Evolutionary conservation across 2,113 vertebrate genomes (phyloP), one percentile per base, ranked within the genome.

Genomic region (Anolis sagrei): DNA sequence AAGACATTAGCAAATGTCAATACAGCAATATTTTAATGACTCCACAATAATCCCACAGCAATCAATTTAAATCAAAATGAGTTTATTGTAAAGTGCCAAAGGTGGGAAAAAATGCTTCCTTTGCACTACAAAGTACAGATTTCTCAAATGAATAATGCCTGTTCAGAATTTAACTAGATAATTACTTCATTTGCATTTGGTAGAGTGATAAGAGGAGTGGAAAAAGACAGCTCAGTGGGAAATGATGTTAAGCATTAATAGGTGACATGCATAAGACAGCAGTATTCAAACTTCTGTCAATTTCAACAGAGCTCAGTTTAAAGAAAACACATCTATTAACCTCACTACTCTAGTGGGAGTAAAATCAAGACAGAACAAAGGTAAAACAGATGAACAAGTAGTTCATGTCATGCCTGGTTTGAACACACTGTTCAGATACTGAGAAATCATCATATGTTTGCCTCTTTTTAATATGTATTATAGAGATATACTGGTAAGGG

Each of bases 21-120:
- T 97, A 97, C 95, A 96, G 97, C 96, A 97, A 97, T 98, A 98
- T 97, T 98, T 97, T 98, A 97, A 97, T 97, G 96, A 97, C 96
- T 97, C 91, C 27, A 78, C 93, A 91, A 95, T 97, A 98, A 98
- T 98, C 97, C 97, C 97, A 96, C 66, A 96, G 96, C 97, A 98
- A 98, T 98, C 96, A 97, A 97, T 98, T 98, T 97, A 97, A 94
- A 98, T 97, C 93, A 96, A 93, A 97, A 97, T 87, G 88, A 93
- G 95, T 96, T 95, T 96, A 94, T 94, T 95, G 93, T 95, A 91
- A 97, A 97, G 96, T 95, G 95, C 96, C 95, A 96, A 96, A 96
- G 95, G 94, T 96, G 95, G 85, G 93, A 25, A 32, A 36, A 95
- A 96, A 94, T 96, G 95, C 93, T 96, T 96, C 92, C 93, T 96